phyloP scores from a whole-genome alignment of 1,140 invertebrate species.

The Globodera ellingtonae region DNA sequence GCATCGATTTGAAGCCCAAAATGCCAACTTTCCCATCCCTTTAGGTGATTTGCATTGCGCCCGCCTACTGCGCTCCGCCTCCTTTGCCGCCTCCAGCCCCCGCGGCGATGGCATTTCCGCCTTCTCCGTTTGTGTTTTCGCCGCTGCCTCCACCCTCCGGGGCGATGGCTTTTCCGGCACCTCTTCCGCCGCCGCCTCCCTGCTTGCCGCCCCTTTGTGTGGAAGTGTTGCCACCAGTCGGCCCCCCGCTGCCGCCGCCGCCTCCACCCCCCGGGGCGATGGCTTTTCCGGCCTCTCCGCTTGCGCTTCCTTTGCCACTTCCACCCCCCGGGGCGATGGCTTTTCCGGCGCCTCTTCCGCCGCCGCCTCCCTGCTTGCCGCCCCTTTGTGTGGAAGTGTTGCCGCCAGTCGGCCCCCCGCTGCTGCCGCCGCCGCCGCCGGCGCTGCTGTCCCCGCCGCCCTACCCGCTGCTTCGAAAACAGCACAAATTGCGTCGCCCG shows the following conservation, averaged over 20 bases:
- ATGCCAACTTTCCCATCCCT: not conserved
- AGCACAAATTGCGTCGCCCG: not conserved
- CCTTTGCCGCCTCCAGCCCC: not conserved
- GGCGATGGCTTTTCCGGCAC: not conserved
- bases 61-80: not conserved
- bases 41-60: not conserved
- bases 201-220: slow-evolving; percentile 24
- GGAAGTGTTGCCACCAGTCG: slow-evolving; percentile 15
- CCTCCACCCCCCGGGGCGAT: too few relatives aligned
- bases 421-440: not conserved
- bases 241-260: not conserved
- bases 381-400: slow-evolving; percentile 23
- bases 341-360: not conserved
- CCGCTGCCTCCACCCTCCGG: not conserved
- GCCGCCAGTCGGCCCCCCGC: slow-evolving; percentile 1
- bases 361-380: slow-evolving; percentile 14
- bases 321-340: not conserved
- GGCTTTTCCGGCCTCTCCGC: not conserved
- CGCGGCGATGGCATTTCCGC: not conserved
- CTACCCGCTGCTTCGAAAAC: slow-evolving; percentile 3
- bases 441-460: not conserved
- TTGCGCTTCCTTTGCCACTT: not conserved
- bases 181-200: not conserved
- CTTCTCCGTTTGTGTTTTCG: not conserved
- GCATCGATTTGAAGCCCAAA: too few relatives aligned